Percentiles rank a stretch among this genome's conserved stretches.
These are phyloP conservation scores for Anagyrus pseudococci DNA, from an alignment of 2,888 invertebrate genomes.

Conservation along the genomic window DNA sequence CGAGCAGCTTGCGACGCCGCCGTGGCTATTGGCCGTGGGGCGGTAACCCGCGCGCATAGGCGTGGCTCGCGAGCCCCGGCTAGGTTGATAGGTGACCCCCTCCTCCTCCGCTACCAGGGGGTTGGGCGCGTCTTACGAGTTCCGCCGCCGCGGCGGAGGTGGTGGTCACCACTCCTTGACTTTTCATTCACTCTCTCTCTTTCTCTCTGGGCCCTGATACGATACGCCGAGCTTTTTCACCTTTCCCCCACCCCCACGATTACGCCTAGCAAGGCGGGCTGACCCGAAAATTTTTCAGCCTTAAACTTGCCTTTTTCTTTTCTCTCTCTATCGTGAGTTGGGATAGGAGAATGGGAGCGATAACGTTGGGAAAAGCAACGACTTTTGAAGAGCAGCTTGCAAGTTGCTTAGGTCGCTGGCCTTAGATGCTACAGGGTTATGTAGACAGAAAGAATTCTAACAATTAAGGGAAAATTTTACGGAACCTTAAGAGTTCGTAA, in stretches of 20 bases:
- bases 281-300: constrained; percentile 18
- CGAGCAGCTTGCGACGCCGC: too few relatives aligned
- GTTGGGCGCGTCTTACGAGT: background rate
- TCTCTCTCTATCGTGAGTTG: background rate
- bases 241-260: background rate
- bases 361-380: constrained; percentile 34
- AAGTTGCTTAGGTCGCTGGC: too few relatives aligned
- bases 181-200: constrained; percentile 25
- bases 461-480: constrained; percentile 19
- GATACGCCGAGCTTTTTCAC: background rate
- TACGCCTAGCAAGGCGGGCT: too few relatives aligned
- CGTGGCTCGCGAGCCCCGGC: constrained; percentile 46
- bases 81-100: constrained; percentile 14
- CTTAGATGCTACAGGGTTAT: background rate
- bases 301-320: background rate
- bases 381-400: constrained; percentile 36
- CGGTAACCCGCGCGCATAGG: constrained; percentile 53
- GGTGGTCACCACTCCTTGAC: constrained; percentile 51
- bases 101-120: background rate
- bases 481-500: background rate
- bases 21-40: constrained; percentile 57
- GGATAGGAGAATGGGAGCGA: constrained; percentile 7
- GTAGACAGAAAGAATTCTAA: constrained; percentile 22
- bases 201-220: constrained; percentile 16
- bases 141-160: constrained; percentile 40